A percentile compares a stretch with the other conserved stretches of the same genome.
These are phyloP conservation scores for Tetramorium alpestre DNA, from an alignment of 1,140 invertebrate species.

Conservation along the genomic window DNA sequence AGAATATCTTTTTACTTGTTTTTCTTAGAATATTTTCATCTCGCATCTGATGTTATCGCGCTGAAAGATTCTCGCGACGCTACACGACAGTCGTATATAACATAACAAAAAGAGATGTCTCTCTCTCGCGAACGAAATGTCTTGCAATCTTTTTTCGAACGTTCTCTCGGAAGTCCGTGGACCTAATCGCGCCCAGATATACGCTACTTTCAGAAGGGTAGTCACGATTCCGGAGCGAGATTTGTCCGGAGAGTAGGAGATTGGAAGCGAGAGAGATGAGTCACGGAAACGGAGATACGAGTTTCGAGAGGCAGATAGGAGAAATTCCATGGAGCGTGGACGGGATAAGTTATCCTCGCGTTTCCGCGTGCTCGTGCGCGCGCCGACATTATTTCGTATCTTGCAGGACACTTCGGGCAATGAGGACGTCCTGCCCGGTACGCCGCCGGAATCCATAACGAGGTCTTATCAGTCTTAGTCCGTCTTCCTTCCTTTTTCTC, in stretches of 20 bases:
- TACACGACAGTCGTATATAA: background rate
- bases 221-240: slow-evolving; percentile 57
- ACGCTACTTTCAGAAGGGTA: slow-evolving; percentile 53
- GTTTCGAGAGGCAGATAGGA: slow-evolving; percentile 65
- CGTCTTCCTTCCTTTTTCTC: slow-evolving; percentile 37
- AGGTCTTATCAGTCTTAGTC: slow-evolving; percentile 79
- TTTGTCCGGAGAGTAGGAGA: slow-evolving; percentile 66
- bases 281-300: slow-evolving; percentile 73
- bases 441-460: slow-evolving; percentile 79
- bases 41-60: background rate
- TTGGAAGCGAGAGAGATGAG: slow-evolving; percentile 70
- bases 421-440: slow-evolving; percentile 78
- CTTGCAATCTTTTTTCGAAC: slow-evolving; percentile 22
- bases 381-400: slow-evolving; percentile 79
- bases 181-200: slow-evolving; percentile 56
- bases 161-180: slow-evolving; percentile 1
- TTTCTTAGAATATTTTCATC: background rate
- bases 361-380: slow-evolving; percentile 72
- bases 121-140: background rate
- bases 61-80: background rate
- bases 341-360: slow-evolving; percentile 79
- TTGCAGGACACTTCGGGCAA: slow-evolving; percentile 80
- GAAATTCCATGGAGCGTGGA: slow-evolving; percentile 75
- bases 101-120: background rate
- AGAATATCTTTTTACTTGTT: background rate